Evolutionary conservation across 2,113 vertebrate genomes (phyloP), one percentile per base, ranked within the genome.

Genomic region (Poicephalus gulielmi): DNA sequence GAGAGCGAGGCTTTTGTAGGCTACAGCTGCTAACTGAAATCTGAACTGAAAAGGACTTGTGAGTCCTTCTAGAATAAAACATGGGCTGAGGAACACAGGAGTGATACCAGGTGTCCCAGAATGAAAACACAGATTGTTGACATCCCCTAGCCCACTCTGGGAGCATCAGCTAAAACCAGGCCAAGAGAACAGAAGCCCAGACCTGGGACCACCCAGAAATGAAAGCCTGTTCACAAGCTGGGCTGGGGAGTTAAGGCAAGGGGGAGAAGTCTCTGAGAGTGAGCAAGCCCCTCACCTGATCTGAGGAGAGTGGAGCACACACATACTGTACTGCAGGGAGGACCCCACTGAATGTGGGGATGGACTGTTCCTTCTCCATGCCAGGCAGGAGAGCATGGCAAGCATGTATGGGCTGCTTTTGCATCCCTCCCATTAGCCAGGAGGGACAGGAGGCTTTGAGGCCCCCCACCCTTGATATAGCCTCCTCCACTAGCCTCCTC

Each of bases 321-420:
- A 4, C 3, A 17, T 22, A 28, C 63, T 2, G 8, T 49, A 52
- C 50, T 81, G 41, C n/a, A 16, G 49, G 44, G n/a, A 78, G 12
- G 18, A 62, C 7, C 19, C 25, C 0, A 0, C 3, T 10, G 37
- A 39, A 39, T 39, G 37, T 3, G 3, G 35, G 17, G 14, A 7
- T 39, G 17, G 30, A 41, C 22, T 3, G 1, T 41, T 83, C 30
- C 35, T 88, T 60, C 18, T 71, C 19, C 11, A 6, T 8, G n/a
- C 31, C 2, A 2, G n/a, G n/a, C n/a, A 68, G 47, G 27, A 66
- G 30, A 69, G 17, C 11, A 20, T 1, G 12, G 24, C 0, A 5
- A 53, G 37, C 8, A 11, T 16, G 9, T 10, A 49, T 22, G 12
- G 7, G 15, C n/a, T 49, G 33, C 3, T 89, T 93, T 50, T 30